phyloP scores from a whole-genome alignment of 2,113 vertebrate species.

The Eulemur macaco region DNA sequence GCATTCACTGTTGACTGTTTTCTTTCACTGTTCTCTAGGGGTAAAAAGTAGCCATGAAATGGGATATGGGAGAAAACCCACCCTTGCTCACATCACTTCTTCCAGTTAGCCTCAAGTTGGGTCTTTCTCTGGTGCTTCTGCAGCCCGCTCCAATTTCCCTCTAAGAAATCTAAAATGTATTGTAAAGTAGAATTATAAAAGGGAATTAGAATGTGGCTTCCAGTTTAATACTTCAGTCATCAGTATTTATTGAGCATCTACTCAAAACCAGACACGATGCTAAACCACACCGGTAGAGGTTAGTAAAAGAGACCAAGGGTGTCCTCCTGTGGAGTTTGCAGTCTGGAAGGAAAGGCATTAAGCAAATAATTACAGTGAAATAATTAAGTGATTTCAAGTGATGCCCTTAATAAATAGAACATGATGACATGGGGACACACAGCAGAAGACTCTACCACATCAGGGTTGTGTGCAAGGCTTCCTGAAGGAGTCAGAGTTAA shows the following conservation, averaged over 20 bases:
- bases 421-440: too few relatives aligned
- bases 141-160: background rate
- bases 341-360: background rate
- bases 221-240: background rate
- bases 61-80: background rate
- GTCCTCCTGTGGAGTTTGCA: background rate
- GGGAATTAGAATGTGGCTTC: background rate
- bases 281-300: background rate
- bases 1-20: accelerated
- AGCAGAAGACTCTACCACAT: background rate
- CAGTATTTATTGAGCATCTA: background rate
- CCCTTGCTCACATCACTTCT: background rate
- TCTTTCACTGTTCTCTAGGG: background rate
- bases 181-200: background rate
- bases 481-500: background rate
- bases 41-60: background rate
- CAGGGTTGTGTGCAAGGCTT: background rate
- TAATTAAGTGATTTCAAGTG: background rate
- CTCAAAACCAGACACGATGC: background rate
- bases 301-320: background rate
- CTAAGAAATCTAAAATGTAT: background rate
- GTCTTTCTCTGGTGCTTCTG: background rate
- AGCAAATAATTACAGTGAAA: background rate
- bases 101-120: background rate
- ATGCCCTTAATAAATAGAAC: background rate